Percentiles rank a stretch among this genome's conserved stretches.
These are phyloP conservation scores for Caprella mutica DNA, from an alignment of 2,888 invertebrate genomes.

Conservation along the genomic window DNA sequence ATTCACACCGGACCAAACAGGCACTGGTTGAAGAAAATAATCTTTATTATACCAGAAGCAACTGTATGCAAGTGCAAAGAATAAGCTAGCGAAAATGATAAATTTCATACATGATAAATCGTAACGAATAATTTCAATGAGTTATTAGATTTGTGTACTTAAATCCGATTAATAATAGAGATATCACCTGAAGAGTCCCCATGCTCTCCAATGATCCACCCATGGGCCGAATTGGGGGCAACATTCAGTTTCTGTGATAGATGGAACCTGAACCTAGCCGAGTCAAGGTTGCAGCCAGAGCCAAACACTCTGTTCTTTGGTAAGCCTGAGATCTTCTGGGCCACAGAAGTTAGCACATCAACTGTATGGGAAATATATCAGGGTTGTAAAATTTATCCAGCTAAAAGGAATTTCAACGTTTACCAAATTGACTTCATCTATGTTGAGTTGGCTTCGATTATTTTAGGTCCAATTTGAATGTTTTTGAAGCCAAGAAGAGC, in stretches of 20 bases:
- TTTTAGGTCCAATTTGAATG: no score
- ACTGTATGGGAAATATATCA: constrained; percentile 49
- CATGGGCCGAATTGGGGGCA: constrained; percentile 74
- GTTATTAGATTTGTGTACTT: no score
- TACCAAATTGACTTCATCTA: no score
- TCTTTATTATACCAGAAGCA: background rate
- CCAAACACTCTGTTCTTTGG: constrained; percentile 79
- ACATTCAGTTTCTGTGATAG: constrained; percentile 69
- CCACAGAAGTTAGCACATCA: constrained; percentile 80
- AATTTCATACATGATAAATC: no score
- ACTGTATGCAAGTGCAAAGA: background rate
- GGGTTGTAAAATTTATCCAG: no score
- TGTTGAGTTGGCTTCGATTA: no score
- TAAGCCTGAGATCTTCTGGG: constrained; percentile 87
- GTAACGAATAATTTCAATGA: no score
- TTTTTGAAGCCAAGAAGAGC: no score
- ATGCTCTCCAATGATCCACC: constrained; percentile 89
- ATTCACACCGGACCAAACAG: constrained; percentile 89
- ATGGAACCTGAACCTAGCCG: constrained; percentile 77
- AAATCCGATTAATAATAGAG: no score
- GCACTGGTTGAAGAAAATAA: constrained; percentile 48
- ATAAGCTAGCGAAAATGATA: no score
- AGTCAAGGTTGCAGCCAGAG: constrained; percentile 85
- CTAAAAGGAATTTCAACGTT: no score
- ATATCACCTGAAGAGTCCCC: constrained; percentile 76